Percentiles rank a stretch among this genome's conserved stretches.
Conservation (phyloP, 2,888 invertebrate genomes). For the Dasypogon diadema region DNA sequence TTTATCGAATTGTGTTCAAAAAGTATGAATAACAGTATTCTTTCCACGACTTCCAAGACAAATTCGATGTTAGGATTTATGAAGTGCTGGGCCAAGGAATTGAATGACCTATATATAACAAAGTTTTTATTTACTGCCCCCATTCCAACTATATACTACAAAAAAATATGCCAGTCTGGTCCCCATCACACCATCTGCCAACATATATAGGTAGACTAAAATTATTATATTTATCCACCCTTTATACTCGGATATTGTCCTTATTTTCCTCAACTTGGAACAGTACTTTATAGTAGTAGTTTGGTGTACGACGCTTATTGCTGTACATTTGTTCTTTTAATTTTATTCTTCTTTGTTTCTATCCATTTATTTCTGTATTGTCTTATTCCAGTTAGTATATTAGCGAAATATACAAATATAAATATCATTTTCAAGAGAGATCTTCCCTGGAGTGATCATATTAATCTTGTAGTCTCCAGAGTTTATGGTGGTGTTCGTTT, state of each 20-base stretch:
- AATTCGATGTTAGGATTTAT: background rate
- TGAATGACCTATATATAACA: background rate
- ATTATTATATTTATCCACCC: background rate
- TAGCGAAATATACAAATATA: no score
- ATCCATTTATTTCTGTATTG: no score
- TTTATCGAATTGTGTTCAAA: background rate
- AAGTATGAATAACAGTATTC: conserved; percentile 1
- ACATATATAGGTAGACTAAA: background rate
- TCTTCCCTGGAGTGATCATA: no score
- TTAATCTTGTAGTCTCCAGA: no score
- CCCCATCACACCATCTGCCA: background rate
- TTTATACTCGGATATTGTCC: background rate
- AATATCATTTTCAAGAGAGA: no score
- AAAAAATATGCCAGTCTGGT: conserved; percentile 1
- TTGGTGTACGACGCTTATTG: no score
- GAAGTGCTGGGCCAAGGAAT: background rate
- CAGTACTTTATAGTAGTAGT: no score
- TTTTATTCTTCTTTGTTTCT: no score
- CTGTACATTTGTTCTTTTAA: no score
- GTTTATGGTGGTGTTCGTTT: no score
- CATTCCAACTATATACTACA: background rate
- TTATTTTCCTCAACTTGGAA: no score
- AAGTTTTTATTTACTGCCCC: background rate
- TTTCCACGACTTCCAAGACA: background rate
- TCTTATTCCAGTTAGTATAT: no score